These are phyloP conservation scores for Muscicapa adusta DNA, from an alignment of 2,113 vertebrate genomes.

Conservation along the genomic window DNA sequence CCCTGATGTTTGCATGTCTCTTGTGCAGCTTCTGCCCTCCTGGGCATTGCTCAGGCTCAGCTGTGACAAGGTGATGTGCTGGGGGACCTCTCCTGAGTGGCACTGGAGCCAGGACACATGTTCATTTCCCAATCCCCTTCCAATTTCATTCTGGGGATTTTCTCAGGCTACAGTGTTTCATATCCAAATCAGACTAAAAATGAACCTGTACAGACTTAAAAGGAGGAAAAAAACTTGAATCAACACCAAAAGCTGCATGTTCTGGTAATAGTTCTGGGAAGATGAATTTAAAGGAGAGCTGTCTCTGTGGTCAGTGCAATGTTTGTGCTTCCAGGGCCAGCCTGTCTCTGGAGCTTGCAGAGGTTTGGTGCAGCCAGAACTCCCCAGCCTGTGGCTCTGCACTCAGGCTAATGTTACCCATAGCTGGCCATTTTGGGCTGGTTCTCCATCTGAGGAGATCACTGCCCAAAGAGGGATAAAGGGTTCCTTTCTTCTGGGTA, in stretches of 20 bases:
- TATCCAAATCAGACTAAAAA: not conserved
- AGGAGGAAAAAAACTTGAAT: not conserved
- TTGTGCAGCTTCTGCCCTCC: not conserved
- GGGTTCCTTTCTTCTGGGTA: constrained; percentile 70
- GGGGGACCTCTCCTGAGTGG: not conserved
- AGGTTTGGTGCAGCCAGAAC: constrained; percentile 25
- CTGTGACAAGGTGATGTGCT: not conserved
- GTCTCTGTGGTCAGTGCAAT: not conserved
- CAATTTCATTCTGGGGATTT: not conserved
- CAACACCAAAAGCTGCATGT: not conserved
- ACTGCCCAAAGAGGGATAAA: constrained; percentile 76
- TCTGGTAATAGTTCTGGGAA: not conserved
- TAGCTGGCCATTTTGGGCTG: constrained; percentile 61
- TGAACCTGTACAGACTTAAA: not conserved
- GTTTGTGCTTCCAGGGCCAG: not conserved
- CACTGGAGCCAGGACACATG: not conserved
- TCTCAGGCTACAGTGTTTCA: not conserved
- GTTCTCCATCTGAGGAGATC: constrained; percentile 74
- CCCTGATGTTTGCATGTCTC: not conserved
- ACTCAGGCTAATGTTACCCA: constrained; percentile 50
- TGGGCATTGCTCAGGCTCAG: not conserved
- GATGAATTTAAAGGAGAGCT: not conserved
- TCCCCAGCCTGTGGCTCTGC: constrained; percentile 65
- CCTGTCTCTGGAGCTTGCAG: not conserved
- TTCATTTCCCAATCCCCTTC: not conserved